Conservation (phyloP, 2,888 invertebrate species). For the Schizaphis graminum region DNA sequence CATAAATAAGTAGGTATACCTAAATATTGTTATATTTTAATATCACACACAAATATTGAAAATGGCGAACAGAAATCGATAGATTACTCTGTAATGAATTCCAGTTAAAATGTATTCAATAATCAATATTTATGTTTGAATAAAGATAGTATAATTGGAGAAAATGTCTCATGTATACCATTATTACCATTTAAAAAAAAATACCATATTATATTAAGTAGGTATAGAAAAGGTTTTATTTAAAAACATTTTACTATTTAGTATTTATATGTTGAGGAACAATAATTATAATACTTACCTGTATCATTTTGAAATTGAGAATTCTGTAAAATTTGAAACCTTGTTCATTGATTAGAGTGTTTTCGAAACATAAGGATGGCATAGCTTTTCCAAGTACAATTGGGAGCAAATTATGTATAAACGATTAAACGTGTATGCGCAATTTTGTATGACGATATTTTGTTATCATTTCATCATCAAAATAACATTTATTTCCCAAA, state of each 20-base stretch:
- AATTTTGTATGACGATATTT: background rate
- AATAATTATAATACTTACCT: background rate
- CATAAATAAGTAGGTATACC: background rate
- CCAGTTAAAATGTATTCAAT: background rate
- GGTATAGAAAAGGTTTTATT: background rate
- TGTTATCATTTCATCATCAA: background rate
- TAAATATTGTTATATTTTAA: background rate
- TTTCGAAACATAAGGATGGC: background rate
- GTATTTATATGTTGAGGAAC: too few relatives aligned
- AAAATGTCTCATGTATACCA: background rate
- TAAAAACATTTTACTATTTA: background rate
- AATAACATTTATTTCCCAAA: background rate
- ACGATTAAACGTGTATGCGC: background rate
- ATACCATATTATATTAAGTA: background rate
- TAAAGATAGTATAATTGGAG: background rate
- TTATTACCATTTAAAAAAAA: background rate
- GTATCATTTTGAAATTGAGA: background rate
- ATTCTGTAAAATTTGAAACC: background rate
- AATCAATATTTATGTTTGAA: background rate
- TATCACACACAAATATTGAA: background rate
- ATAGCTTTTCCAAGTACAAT: background rate
- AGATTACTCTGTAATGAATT: background rate
- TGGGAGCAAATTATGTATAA: background rate
- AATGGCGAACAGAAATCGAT: background rate
- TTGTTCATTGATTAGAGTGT: background rate